Base-by-base conservation (phyloP, 2,888 invertebrate species). In the Nebria brevicollis region DNA sequence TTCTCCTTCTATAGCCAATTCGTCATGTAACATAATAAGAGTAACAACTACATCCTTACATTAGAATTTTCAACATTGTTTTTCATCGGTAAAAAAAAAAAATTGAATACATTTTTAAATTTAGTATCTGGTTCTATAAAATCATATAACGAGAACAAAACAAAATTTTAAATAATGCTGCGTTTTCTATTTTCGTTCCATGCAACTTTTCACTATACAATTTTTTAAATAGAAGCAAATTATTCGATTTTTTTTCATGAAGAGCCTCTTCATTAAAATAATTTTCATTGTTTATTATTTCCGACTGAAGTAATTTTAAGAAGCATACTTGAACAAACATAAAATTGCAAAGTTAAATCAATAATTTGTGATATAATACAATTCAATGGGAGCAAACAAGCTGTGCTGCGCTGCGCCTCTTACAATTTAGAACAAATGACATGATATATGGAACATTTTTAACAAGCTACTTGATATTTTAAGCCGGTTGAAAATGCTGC, bases 351-450 rank as follows among this genome's bases (percentile, higher is more conserved):
- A 54, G 13, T 54, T 54, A 54, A 54, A 54, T 54, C 54, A 7
- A 54, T 54, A 3, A 54, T 13, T 34, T 34, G 34, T 2, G 34
- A 34, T 34, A 1, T 1, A 34, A 34, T 34, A 34, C 34, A 34
- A 34, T 34, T 34, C 34, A 54, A 54, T 54, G 54, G 54, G 13
- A 54, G 7, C 7, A 54, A 54, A 54, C 54, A 54, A 54, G 54
- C 7, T 8, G 54, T 54, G 54, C 54, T 8, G 54, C 8, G 54
- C 54, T 11, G 54, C 8, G 54, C 7, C 54, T 13, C 54, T 54
- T 54, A 54, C 54, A 54, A 54, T 54, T 54, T 54, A 54, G 54
- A 54, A 54, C 54, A 54, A 54, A 54, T 54, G 54, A 54, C 54
- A 54, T 54, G 54, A 54, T 54, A 54, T 54, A 54, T 54, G 54